Conservation (phyloP, 2,113 vertebrate genomes). For the Epinephelus lanceolatus region DNA sequence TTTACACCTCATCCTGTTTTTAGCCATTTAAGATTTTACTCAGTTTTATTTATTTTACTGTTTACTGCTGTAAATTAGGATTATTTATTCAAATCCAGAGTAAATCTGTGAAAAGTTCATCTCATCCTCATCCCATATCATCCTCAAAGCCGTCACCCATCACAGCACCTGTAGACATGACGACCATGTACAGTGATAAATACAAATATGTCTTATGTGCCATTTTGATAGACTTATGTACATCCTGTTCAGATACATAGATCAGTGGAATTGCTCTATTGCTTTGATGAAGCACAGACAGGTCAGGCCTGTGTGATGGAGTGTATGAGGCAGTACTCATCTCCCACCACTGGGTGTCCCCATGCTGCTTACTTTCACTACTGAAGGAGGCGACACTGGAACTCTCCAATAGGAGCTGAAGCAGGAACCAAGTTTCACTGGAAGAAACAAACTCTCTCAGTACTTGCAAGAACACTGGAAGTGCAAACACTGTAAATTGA, state of each 20-base stretch:
- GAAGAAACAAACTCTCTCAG: conserved; percentile 4
- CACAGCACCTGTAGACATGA: conserved; percentile 63
- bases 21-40: conserved; percentile 34
- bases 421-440: conserved; percentile 7
- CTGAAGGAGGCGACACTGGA: conserved; percentile 56
- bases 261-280: conserved; percentile 48
- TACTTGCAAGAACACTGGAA: conserved; percentile 62
- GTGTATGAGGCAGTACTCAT: conserved; percentile 36
- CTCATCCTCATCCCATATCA: conserved; percentile 39
- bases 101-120: conserved; percentile 45
- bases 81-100: conserved; percentile 80
- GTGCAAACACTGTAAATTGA: conserved; percentile 67
- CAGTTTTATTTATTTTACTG: conserved; percentile 70
- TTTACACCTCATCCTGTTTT: conserved; percentile 46
- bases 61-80: conserved; percentile 72
- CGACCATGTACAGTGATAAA: conserved; percentile 52
- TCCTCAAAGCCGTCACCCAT: conserved; percentile 41
- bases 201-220: conserved; percentile 77
- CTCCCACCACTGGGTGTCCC: conserved; percentile 63
- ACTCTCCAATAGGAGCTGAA: conserved; percentile 19
- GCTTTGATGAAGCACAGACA: conserved; percentile 61
- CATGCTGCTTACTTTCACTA: conserved; percentile 59
- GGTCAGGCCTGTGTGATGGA: conserved; percentile 45
- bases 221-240: conserved; percentile 78
- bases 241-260: conserved; percentile 46